A percentile compares a stretch with the other conserved stretches of the same genome.
These are phyloP conservation scores for Mormyrops boulengeri DNA, from an alignment of 2,797 vertebrate genomes.

Conservation along the genomic window DNA sequence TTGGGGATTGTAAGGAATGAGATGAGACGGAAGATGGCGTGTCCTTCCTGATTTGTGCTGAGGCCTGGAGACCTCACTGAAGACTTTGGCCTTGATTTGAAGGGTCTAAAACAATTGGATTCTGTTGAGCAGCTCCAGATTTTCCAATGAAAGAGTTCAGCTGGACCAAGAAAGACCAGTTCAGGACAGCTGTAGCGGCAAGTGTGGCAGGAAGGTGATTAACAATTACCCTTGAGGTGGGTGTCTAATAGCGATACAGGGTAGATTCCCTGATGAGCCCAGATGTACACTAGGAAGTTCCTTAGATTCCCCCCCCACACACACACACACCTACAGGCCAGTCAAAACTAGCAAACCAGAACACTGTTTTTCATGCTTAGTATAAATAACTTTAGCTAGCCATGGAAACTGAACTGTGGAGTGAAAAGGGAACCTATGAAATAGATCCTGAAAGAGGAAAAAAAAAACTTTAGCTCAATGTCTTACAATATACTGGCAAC, in stretches of 20 bases:
- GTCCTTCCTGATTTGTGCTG: not conserved
- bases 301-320: not conserved
- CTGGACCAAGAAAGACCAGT: not conserved
- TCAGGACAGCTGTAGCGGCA: not conserved
- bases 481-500: not conserved
- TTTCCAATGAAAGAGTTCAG: not conserved
- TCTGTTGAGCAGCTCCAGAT: not conserved
- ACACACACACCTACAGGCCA: not conserved
- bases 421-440: not conserved
- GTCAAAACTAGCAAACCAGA: not conserved
- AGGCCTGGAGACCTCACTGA: constrained; percentile 27
- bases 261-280: not conserved
- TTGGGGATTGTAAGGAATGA: not conserved
- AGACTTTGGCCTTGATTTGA: constrained; percentile 43
- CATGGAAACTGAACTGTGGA: not conserved
- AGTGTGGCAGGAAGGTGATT: not conserved
- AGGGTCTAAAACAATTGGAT: not conserved
- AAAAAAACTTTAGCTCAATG: not conserved
- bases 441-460: not conserved
- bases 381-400: not conserved
- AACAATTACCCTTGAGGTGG: not conserved
- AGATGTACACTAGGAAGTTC: not conserved
- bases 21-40: not conserved
- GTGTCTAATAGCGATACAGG: not conserved
- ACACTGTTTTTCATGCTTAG: not conserved